Percentiles rank a stretch among this genome's conserved stretches.
Conservation (phyloP, 2,888 invertebrate genomes). For the Cybosia mesomella region DNA sequence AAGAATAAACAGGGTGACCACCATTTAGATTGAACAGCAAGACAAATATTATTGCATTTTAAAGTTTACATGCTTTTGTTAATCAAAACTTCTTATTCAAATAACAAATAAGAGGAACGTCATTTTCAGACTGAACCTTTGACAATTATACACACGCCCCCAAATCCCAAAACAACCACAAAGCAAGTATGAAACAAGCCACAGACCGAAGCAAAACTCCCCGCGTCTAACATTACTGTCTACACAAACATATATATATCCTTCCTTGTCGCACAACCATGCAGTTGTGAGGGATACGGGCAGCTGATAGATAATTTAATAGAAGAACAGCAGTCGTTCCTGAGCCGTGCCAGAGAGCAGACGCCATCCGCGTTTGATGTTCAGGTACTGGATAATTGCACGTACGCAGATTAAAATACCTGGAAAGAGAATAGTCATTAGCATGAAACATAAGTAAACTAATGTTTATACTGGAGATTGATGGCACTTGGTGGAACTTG, state of each 20-base stretch:
- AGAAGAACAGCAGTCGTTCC: constrained; percentile 95
- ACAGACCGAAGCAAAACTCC: constrained; percentile 2
- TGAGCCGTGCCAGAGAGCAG: constrained; percentile 94
- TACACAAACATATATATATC: constrained; percentile 53
- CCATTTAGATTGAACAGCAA: too few relatives aligned
- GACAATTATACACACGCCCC: neutral
- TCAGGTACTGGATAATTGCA: constrained; percentile 95
- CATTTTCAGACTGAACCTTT: constrained; percentile 1
- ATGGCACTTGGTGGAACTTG: too few relatives aligned
- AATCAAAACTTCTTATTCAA: neutral
- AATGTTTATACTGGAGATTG: too few relatives aligned
- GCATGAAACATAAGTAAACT: too few relatives aligned
- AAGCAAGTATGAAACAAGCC: constrained; percentile 21
- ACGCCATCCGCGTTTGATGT: constrained; percentile 96
- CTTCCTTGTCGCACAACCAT: constrained; percentile 58
- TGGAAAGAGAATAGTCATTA: constrained; percentile 69
- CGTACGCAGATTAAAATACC: constrained; percentile 95
- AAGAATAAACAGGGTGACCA: too few relatives aligned
- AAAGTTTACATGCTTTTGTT: neutral
- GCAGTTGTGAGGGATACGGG: constrained; percentile 58
- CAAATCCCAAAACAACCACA: constrained; percentile 21
- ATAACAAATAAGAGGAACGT: neutral
- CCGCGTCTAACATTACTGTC: constrained; percentile 33
- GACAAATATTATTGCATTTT: too few relatives aligned
- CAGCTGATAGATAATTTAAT: constrained; percentile 77